Evolutionary conservation across 2,113 vertebrate species (phyloP).

Genomic region (Podiceps cristatus): DNA sequence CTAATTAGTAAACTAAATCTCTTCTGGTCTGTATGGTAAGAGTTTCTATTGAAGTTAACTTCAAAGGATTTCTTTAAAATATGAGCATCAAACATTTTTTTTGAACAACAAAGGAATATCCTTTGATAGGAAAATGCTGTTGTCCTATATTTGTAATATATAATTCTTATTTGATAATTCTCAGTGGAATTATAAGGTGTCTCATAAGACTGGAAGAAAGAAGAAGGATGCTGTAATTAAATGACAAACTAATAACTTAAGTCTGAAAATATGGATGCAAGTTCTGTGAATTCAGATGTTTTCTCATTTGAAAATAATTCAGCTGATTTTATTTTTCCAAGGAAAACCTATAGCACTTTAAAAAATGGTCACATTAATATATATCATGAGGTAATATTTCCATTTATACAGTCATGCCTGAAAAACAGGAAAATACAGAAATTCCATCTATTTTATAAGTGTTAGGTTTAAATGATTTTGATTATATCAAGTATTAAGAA

Average conservation of each 20-base stretch:
- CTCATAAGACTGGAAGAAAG: not conserved
- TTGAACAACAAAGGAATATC: conserved; percentile 58
- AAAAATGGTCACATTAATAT: not conserved
- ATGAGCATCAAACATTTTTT: conserved; percentile 64
- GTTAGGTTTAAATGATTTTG: not conserved
- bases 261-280: conserved; percentile 2
- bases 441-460: not conserved
- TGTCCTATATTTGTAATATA: conserved; percentile 54
- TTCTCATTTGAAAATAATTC: not conserved
- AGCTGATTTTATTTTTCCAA: not conserved
- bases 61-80: conserved; percentile 63
- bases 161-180: conserved; percentile 49
- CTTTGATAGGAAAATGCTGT: conserved; percentile 38
- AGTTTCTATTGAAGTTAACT: conserved; percentile 67
- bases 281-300: not conserved
- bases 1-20: conserved; percentile 63
- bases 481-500: not conserved
- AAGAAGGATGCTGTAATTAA: conserved; percentile 33
- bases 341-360: not conserved
- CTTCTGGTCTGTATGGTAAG: not conserved
- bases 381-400: not conserved
- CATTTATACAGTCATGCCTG: not conserved
- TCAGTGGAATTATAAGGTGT: conserved; percentile 33
- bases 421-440: not conserved
- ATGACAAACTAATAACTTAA: conserved; percentile 30